Evolutionary conservation across 2,113 vertebrate species (phyloP).

Genomic region (Pelecanoides urinatrix): DNA sequence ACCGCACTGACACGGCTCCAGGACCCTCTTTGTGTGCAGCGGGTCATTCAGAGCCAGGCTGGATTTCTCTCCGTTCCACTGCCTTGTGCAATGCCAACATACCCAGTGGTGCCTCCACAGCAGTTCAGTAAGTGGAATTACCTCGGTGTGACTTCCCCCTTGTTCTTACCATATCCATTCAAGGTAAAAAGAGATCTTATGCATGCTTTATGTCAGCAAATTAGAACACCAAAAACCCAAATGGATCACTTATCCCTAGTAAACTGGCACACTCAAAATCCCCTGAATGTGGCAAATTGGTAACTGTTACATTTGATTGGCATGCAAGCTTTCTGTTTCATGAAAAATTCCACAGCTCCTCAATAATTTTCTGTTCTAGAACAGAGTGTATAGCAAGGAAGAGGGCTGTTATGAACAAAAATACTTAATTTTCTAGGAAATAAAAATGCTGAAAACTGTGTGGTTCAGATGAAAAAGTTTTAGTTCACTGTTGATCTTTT

Average conservation of each 20-base stretch:
- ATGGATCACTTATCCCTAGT: neutral
- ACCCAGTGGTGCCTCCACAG: neutral
- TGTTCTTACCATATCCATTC: neutral
- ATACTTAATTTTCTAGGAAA: neutral
- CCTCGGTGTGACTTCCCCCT: neutral
- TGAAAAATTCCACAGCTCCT: neutral
- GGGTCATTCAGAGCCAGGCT: fast-evolving
- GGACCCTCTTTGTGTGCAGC: neutral
- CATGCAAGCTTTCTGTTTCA: neutral
- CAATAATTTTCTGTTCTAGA: neutral
- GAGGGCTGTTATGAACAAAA: neutral
- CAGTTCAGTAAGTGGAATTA: neutral
- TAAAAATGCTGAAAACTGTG: neutral
- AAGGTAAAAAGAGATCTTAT: neutral
- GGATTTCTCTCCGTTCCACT: neutral
- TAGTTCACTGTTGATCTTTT: neutral
- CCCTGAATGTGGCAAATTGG: neutral
- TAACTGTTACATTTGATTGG: neutral
- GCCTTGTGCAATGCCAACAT: fast-evolving
- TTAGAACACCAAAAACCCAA: neutral
- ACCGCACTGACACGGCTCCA: fast-evolving
- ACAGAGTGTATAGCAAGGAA: neutral
- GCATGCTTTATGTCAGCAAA: neutral
- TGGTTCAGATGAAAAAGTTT: neutral
- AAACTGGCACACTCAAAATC: neutral